phyloP scores from a whole-genome alignment of 2,113 vertebrate genomes.

The Nyctereutes procyonoides region DNA sequence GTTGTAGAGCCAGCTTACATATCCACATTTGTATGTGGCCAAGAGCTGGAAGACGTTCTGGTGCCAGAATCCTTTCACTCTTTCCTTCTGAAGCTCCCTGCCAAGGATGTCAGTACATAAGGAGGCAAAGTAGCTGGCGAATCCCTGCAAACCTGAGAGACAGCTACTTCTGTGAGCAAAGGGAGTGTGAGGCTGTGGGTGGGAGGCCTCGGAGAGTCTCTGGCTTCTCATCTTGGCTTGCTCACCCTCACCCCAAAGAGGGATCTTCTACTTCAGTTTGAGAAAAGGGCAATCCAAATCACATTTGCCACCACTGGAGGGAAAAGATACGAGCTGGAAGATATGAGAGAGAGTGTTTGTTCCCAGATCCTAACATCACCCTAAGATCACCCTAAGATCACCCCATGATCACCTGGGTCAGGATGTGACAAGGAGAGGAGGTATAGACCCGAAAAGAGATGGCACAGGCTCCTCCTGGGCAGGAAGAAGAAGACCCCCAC shows the following conservation, averaged over 20 bases:
- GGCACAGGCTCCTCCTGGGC: neutral
- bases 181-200: neutral
- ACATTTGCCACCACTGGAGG: neutral
- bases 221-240: too few species aligned
- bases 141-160: rapidly evolving
- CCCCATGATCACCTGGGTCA: neutral
- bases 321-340: neutral
- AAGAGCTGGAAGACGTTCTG: rapidly evolving
- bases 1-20: neutral
- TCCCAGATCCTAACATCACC: neutral
- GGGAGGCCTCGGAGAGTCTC: neutral
- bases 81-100: neutral
- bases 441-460: neutral
- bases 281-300: neutral
- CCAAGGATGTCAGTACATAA: neutral
- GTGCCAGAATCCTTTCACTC: neutral
- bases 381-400: too few species aligned
- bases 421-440: neutral
- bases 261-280: neutral
- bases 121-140: neutral
- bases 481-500: neutral
- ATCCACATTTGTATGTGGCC: rapidly evolving
- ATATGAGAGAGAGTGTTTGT: neutral
- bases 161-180: neutral
- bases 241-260: too few species aligned